phyloP scores from a whole-genome alignment of 35 echinoderm and acorn worm species.

The Amphiura filiformis region DNA sequence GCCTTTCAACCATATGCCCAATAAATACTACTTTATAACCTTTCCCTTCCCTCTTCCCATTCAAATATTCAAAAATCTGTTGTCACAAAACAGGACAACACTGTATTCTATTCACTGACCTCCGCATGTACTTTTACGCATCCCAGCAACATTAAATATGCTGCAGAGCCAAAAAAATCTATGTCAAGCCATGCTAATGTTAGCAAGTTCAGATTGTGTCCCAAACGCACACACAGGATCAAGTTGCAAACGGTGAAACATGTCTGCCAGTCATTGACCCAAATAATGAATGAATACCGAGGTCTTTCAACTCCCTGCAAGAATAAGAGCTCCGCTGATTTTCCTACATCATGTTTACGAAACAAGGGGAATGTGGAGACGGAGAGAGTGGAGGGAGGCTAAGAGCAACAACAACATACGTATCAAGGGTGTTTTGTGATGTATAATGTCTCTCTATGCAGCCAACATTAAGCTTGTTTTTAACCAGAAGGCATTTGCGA shows the following conservation, averaged over 20 bases:
- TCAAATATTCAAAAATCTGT: no score
- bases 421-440: neutral
- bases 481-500: neutral
- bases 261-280: neutral
- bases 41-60: no score
- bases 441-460: neutral
- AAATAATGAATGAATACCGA: constrained; percentile 9
- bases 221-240: neutral
- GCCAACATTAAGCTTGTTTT: neutral
- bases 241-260: neutral
- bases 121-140: neutral
- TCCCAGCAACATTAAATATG: neutral
- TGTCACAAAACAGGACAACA: no score
- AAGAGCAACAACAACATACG: no score
- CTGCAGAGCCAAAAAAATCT: neutral
- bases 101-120: no score
- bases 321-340: neutral
- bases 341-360: neutral
- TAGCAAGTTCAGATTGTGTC: neutral
- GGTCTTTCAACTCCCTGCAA: constrained; percentile 1
- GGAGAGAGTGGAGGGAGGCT: no score
- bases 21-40: no score
- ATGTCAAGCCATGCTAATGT: neutral
- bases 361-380: no score
- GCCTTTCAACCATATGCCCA: no score